phyloP scores from a whole-genome alignment of 2,113 vertebrate genomes.

The Oceanites oceanicus region DNA sequence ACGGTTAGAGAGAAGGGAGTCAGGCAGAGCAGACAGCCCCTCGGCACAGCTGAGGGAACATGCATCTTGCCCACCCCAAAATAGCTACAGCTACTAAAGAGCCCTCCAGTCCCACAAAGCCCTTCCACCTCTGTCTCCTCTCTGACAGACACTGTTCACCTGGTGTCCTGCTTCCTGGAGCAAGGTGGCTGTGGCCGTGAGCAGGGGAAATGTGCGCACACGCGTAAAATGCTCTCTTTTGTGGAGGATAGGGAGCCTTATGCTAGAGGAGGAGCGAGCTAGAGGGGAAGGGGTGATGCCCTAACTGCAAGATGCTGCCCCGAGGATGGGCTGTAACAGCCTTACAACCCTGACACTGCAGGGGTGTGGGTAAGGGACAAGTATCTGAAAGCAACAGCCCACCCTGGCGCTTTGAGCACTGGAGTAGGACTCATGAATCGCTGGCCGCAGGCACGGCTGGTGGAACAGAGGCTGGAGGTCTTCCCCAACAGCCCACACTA shows the following conservation, averaged over 20 bases:
- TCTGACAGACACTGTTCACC: neutral
- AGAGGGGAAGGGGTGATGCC: neutral
- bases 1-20: neutral
- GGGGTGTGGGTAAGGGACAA: neutral
- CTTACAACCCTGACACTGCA: neutral
- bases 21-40: neutral
- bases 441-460: rapidly evolving
- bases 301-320: neutral
- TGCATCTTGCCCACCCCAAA: neutral
- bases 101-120: neutral
- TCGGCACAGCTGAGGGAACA: neutral
- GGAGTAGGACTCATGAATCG: neutral
- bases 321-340: neutral
- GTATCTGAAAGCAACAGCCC: neutral
- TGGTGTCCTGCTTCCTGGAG: neutral
- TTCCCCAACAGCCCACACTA: neutral
- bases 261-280: neutral
- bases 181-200: neutral
- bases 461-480: neutral
- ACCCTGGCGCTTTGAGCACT: neutral
- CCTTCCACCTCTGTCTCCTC: neutral
- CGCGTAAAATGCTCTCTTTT: neutral
- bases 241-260: neutral
- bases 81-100: neutral
- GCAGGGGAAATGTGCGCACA: neutral